Evolutionary conservation across 2,113 vertebrate genomes (phyloP).

Genomic region (Chloebia gouldiae): DNA sequence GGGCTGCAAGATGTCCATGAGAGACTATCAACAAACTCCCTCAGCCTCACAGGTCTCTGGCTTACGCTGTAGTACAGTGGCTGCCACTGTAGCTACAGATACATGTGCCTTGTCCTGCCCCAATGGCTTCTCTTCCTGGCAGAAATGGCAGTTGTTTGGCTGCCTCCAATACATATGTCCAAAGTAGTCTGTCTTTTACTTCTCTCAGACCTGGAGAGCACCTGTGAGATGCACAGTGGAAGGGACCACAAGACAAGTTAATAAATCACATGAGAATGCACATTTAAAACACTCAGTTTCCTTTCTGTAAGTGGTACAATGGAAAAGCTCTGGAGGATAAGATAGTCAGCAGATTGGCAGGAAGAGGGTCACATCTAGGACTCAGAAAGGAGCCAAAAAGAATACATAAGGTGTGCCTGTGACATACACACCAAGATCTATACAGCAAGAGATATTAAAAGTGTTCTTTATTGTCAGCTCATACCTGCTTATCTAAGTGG

Average conservation of each 20-base stretch:
- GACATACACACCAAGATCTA: background rate
- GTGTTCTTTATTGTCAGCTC: background rate
- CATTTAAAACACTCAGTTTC: background rate
- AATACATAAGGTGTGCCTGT: background rate
- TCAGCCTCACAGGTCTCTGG: background rate
- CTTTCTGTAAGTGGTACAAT: background rate
- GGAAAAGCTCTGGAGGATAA: background rate
- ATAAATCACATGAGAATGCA: background rate
- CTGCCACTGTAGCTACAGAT: background rate
- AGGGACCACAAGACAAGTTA: background rate
- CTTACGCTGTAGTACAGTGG: background rate
- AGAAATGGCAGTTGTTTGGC: background rate
- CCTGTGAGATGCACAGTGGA: background rate
- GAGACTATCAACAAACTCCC: background rate
- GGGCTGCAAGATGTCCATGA: background rate
- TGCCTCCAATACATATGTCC: fast-evolving
- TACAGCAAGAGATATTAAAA: background rate
- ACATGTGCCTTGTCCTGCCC: background rate
- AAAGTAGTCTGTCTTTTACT: background rate
- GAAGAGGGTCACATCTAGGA: background rate
- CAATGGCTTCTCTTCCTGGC: background rate
- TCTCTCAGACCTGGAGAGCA: background rate
- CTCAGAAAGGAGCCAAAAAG: background rate
- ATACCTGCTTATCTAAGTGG: background rate
- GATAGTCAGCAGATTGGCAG: background rate